Base-by-base conservation (phyloP, 1,140 invertebrate species). In the Pomacea maculata region DNA sequence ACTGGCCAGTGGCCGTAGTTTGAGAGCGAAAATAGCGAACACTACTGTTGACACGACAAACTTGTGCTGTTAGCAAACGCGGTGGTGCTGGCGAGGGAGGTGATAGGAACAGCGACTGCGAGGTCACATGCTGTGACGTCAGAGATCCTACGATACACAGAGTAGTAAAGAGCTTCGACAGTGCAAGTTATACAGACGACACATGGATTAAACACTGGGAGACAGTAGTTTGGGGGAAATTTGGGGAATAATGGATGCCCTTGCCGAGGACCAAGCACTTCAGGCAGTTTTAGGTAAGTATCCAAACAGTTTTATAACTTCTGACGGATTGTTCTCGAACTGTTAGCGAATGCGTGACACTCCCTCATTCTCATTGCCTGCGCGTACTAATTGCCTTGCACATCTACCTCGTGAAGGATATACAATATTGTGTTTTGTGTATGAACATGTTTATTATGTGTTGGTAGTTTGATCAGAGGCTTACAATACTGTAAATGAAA, bases 251-350 rank as follows among this genome's bases (percentile, higher is more conserved):
- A 82, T 82, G 80, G 80, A 82, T 79, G 76, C 78, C 65, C 55
- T 82, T 73, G 65, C 68, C 17, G 80, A 82, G 54, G 80, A 82
- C n/a, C 80, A 75, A 67, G 75, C 80, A 25, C 74, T 82, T 61
- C 80, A 65, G 57, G 55, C 80, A 14, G 70, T 78, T 61, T 78
- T 82, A 21, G 80, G 80, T 82, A 82, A 78, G 80, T 78, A 72
- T 55, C 57, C 17, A 55, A 55, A 19, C 52, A 10, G 34, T 73
- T 54, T 52, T 52, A 19, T 73, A 73, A 73, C 71, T 73, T 73
- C 34, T 15, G 29, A 52, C 19, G 57, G 4, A 61, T 61, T 8
- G 11, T 61, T 61, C 8, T 17, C 57, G 57, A 17, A 61, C 11
- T 61, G 57, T 61, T 61, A 61, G 57, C 57, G 57, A 61, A 61